phyloP scores from a whole-genome alignment of 2,113 vertebrate genomes.

The Bubo scandiacus region DNA sequence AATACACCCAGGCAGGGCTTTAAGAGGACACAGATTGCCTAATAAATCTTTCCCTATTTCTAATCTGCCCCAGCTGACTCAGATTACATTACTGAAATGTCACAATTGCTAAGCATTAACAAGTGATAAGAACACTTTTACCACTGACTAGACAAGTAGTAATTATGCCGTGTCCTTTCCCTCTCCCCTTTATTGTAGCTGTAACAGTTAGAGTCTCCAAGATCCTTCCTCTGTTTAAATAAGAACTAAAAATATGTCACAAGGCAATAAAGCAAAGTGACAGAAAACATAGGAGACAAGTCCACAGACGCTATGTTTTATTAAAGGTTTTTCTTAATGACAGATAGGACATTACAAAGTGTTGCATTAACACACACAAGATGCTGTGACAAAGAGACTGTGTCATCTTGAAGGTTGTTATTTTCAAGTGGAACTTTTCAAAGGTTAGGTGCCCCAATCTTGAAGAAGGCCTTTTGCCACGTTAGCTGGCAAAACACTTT shows the following conservation, averaged over 20 bases:
- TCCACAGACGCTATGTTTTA: background rate
- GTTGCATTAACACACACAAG: background rate
- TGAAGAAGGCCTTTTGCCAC: background rate
- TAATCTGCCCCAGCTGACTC: slow-evolving; percentile 7
- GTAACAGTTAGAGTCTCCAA: background rate
- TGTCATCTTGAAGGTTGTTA: background rate
- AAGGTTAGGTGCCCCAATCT: background rate
- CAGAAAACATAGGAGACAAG: background rate
- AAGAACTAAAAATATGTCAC: slow-evolving; percentile 18
- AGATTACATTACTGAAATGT: slow-evolving; percentile 31
- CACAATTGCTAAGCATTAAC: slow-evolving; percentile 42
- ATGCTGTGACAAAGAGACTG: background rate
- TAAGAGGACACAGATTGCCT: slow-evolving; percentile 21
- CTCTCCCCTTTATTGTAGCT: background rate
- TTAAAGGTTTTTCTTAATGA: background rate
- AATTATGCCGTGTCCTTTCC: background rate
- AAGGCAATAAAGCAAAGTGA: slow-evolving; percentile 10
- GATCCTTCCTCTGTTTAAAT: slow-evolving; percentile 10
- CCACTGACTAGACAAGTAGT: background rate
- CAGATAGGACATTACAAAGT: background rate
- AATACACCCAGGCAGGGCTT: slow-evolving; percentile 1
- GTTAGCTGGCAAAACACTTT: background rate
- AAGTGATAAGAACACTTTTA: slow-evolving; percentile 40
- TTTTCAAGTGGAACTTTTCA: background rate
- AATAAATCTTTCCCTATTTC: slow-evolving; percentile 24